phyloP scores from a whole-genome alignment of 2,797 vertebrate species.

The Poecilia picta region DNA sequence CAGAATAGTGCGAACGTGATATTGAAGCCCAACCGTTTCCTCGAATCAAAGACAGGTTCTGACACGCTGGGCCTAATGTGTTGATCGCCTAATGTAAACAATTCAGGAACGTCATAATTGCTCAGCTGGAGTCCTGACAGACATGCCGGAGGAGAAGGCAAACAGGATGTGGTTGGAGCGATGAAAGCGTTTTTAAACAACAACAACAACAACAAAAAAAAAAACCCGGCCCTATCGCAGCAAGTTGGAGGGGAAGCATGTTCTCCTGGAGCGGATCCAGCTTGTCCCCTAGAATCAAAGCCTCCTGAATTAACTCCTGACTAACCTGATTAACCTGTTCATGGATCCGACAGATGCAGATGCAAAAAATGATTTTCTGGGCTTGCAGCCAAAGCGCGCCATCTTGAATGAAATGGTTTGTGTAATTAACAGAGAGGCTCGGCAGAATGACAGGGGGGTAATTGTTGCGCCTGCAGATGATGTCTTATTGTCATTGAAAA shows the following conservation, averaged over 20 bases:
- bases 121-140: constrained; percentile 74
- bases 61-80: constrained; percentile 55
- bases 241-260: constrained; percentile 50
- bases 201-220: not conserved
- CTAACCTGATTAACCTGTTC: constrained; percentile 73
- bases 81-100: constrained; percentile 60
- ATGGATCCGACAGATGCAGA: constrained; percentile 44
- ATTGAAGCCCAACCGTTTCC: constrained; percentile 7
- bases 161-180: constrained; percentile 72
- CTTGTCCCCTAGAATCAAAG: constrained; percentile 45
- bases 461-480: constrained; percentile 71
- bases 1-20: constrained; percentile 16
- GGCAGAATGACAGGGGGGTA: constrained; percentile 65
- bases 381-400: constrained; percentile 55
- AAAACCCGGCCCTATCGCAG: constrained; percentile 26
- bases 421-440: constrained; percentile 65
- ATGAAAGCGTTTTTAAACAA: constrained; percentile 14
- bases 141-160: constrained; percentile 58
- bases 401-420: constrained; percentile 71
- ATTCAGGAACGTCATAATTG: constrained; percentile 67
- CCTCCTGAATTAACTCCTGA: constrained; percentile 64
- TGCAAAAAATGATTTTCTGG: constrained; percentile 44
- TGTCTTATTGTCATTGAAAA: constrained; percentile 70
- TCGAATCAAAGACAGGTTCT: constrained; percentile 40
- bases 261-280: constrained; percentile 38